Base-by-base conservation (phyloP, 1,140 invertebrate genomes). In the Metopolophium dirhodum region DNA sequence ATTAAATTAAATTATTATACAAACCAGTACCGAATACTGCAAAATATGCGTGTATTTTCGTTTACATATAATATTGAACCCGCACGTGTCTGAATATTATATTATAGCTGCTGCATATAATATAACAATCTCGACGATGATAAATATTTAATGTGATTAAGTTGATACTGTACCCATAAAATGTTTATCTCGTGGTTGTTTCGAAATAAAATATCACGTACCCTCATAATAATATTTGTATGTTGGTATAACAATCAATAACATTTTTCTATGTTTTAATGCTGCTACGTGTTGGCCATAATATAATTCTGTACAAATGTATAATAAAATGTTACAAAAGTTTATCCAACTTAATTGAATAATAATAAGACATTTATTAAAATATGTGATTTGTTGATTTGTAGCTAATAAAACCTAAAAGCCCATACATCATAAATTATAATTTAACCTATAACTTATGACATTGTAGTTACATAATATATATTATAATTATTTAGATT, bases 111-210 rank as follows among this genome's bases (percentile, higher is more conserved):
- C 61, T 77, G 61, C 61, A 35, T 77, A 37, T 57, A 54, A n/a
- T 68, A 51, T 90, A 68, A 90, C 37, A 41, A 41, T 61, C 49
- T 90, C 35, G 22, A 41, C 26, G 37, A 37, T 26, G 89, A 90
- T 90, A 90, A 90, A 90, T 90, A 68, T 68, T 45, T 47, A 47
- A 90, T 30, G 89, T 90, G 89, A 90, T 90, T 68, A 68, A 61
- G 37, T 68, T 23, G 51, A 41, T 61, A 30, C 45, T 90, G 37
- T 90, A 68, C 30, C 37, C 37, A 57, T 45, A 45, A 90, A 90
- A 68, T 20, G 54, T 41, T 68, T 61, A 90, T 90, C 37, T 37
- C 35, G n/a, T 77, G 30, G 37, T 20, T 54, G 49, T 54, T 88
- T 54, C 18, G 14, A 57, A 89, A 89, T 89, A 54, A 57, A 89